phyloP scores from a whole-genome alignment of 2,113 vertebrate genomes.

The Megaptera novaeangliae region DNA sequence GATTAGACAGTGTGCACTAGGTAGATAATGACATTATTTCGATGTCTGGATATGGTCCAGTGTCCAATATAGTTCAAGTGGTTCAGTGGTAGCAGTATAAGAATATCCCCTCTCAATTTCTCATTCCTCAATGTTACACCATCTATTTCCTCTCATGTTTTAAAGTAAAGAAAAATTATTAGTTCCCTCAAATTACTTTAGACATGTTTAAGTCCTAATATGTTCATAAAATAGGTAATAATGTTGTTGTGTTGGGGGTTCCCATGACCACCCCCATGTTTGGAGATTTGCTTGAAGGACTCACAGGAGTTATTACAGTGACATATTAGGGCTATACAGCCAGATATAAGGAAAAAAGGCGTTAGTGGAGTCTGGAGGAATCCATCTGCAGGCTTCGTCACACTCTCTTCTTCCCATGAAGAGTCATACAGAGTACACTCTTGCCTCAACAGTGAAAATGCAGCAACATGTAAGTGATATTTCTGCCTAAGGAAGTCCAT shows the following conservation, averaged over 20 bases:
- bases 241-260: not conserved
- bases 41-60: not conserved
- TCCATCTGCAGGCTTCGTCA: not conserved
- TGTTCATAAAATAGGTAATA: not conserved
- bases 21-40: not conserved
- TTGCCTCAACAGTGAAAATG: not conserved
- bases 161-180: slow-evolving; percentile 16
- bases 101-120: not conserved
- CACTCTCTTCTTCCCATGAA: not conserved
- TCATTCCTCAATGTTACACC: not conserved
- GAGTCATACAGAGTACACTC: not conserved
- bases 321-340: not conserved
- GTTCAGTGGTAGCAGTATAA: not conserved
- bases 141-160: not conserved
- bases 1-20: not conserved
- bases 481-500: not conserved
- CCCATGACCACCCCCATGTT: not conserved
- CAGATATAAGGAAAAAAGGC: not conserved
- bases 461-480: not conserved
- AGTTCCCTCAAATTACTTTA: not conserved
- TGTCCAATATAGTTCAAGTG: not conserved
- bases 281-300: not conserved
- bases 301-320: not conserved
- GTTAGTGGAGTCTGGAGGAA: not conserved
- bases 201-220: not conserved